Evolutionary conservation across 2,888 invertebrate species (phyloP).

Genomic region (Lepidochrysops patricia): DNA sequence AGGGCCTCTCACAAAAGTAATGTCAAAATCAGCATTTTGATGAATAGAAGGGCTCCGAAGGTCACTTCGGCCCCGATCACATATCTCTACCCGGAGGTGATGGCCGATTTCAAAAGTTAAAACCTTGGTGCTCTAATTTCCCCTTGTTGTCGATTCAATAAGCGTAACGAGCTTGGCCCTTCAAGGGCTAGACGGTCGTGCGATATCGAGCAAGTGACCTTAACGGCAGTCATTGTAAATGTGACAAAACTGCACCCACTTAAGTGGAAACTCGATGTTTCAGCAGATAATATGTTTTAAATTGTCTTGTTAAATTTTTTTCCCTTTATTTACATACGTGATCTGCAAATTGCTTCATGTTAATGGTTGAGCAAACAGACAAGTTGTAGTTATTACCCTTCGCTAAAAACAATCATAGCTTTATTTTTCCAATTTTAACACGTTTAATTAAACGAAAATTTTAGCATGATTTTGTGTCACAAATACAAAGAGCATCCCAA

Average conservation of each 20-base stretch:
- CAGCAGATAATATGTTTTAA: slow-evolving; percentile 3
- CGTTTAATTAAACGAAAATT: too few relatives aligned
- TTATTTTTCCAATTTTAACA: not conserved
- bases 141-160: slow-evolving; percentile 69
- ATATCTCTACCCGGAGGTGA: slow-evolving; percentile 48
- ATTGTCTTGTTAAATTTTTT: slow-evolving; percentile 1
- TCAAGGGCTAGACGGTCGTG: slow-evolving; percentile 48
- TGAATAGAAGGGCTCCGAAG: slow-evolving; percentile 71
- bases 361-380: not conserved
- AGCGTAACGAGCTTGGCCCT: slow-evolving; percentile 64
- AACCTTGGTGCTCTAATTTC: slow-evolving; percentile 71
- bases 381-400: not conserved
- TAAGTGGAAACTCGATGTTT: slow-evolving; percentile 2
- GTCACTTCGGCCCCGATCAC: slow-evolving; percentile 56
- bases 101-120: slow-evolving; percentile 64
- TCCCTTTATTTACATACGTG: not conserved
- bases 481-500: not conserved
- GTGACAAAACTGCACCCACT: slow-evolving; percentile 4
- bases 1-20: slow-evolving; percentile 59
- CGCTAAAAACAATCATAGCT: not conserved
- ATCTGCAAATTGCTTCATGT: not conserved
- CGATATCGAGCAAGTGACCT: slow-evolving; percentile 32
- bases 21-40: slow-evolving; percentile 55
- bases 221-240: slow-evolving; percentile 15
- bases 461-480: too few relatives aligned